Conservation (phyloP, 2,797 vertebrate genomes). For the Danionella dracula region DNA sequence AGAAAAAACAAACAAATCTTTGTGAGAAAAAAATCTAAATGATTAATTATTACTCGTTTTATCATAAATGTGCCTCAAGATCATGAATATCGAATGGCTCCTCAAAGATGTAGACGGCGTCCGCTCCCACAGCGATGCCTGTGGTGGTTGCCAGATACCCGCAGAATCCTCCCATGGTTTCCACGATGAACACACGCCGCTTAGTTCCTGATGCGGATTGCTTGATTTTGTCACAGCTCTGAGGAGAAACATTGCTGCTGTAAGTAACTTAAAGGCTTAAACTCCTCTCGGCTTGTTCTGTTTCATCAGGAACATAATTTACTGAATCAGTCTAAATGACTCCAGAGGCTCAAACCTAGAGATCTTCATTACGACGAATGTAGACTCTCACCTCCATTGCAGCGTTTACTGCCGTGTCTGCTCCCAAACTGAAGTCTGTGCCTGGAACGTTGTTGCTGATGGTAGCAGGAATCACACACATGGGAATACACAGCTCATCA, state of each 20-base stretch:
- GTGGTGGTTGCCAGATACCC: slow-evolving; percentile 90
- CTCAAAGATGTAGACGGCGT: slow-evolving; percentile 89
- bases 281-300: too few relatives aligned
- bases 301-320: too few relatives aligned
- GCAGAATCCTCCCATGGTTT: slow-evolving; percentile 95
- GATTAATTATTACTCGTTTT: not conserved
- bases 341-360: too few relatives aligned
- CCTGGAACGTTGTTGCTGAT: slow-evolving; percentile 98
- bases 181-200: slow-evolving; percentile 92
- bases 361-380: too few relatives aligned
- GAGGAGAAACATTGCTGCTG: not conserved
- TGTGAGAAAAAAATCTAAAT: not conserved
- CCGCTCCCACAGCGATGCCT: slow-evolving; percentile 86
- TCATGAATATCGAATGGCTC: slow-evolving; percentile 89
- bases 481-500: slow-evolving; percentile 88
- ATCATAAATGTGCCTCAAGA: slow-evolving; percentile 71
- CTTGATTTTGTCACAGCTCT: slow-evolving; percentile 97
- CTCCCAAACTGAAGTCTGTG: slow-evolving; percentile 91
- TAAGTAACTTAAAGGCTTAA: too few relatives aligned
- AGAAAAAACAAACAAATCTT: not conserved
- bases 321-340: too few relatives aligned
- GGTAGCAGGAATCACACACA: slow-evolving; percentile 92
- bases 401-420: slow-evolving; percentile 89
- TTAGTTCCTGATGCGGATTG: slow-evolving; percentile 94
- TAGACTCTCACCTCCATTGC: slow-evolving; percentile 86